Evolutionary conservation across 2,888 invertebrate genomes (phyloP).

Genomic region (Galeopsomyia nigrocyanea): DNA sequence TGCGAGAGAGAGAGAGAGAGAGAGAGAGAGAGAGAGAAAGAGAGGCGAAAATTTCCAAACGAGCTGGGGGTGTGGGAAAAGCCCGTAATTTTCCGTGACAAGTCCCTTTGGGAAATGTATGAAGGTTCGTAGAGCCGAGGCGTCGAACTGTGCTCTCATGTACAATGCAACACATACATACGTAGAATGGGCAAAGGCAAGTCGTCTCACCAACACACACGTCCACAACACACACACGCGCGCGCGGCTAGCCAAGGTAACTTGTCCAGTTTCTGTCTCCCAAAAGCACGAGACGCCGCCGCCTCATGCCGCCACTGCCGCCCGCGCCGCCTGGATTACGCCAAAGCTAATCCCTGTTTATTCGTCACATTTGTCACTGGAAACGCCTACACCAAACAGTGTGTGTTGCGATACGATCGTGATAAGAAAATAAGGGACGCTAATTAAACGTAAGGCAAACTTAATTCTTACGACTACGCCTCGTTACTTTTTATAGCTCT

Average conservation of each 20-base stretch:
- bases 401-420: background rate
- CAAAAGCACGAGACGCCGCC: conserved; percentile 1
- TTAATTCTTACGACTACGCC: background rate
- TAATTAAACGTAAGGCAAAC: conserved; percentile 23
- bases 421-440: conserved; percentile 25
- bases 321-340: conserved; percentile 14
- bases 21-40: too few species aligned
- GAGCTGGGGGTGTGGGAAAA: background rate
- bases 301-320: background rate
- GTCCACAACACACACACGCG: too few species aligned
- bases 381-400: background rate
- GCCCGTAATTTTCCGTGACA: background rate
- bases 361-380: conserved; percentile 40
- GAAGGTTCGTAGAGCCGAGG: background rate
- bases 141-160: background rate
- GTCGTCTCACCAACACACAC: too few species aligned
- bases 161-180: too few species aligned
- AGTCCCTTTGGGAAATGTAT: background rate
- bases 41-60: conserved; percentile 21
- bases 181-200: too few species aligned
- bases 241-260: too few species aligned
- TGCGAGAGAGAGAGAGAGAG: too few species aligned
- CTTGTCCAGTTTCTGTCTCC: too few species aligned
- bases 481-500: conserved; percentile 28
- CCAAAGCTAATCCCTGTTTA: conserved; percentile 36